Evolutionary conservation across 2,113 vertebrate species (phyloP), one percentile per base, ranked within the genome.

Genomic region (Solea solea): DNA sequence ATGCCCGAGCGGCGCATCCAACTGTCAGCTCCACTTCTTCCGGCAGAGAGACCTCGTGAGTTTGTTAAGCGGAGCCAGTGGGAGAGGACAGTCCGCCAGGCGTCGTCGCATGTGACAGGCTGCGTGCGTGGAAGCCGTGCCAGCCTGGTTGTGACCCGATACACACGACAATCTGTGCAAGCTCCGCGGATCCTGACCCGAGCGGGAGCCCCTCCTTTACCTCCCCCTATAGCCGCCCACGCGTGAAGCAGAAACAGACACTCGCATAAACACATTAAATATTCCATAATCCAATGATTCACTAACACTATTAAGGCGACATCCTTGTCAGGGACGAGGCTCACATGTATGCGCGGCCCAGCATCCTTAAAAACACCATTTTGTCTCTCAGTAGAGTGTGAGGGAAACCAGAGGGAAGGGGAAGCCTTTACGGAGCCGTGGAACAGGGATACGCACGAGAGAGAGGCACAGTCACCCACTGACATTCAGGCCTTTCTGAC

Each of bases 281-380:
- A 80, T 84, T 80, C 81, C 69, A 78, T 72, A 77, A 77, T 81
- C 73, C 81, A 84, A 49, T 58, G 72, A 89, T 74, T 78, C 82
- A 86, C 53, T 58, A 73, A 79, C 69, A 72, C 25, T 49, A 72
- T 83, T 27, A 78, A 44, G 62, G 62, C 56, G 58, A 56, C 52
- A 49, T 65, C 60, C 13, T 55, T 59, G 34, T 14, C 52, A 44
- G 53, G 58, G 58, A 25, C 64, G 77, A 72, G 15, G 53, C 34
- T 34, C 34, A 34, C 34, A 34, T 34, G 5, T 34, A 70, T 74
- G 63, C 64, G 61, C 74, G 78, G 77, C 70, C 58, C 62, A 64
- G 82, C 81, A 86, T 90, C 84, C 67, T 66, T 28, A 75, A 82
- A 83, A 82, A 83, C 82, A 86, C 81, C 84, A 91, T 89, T 89